A percentile compares a stretch with the other conserved stretches of the same genome.
phyloP scores from a whole-genome alignment of 1,140 invertebrate species.

The Zaprionus capensis region DNA sequence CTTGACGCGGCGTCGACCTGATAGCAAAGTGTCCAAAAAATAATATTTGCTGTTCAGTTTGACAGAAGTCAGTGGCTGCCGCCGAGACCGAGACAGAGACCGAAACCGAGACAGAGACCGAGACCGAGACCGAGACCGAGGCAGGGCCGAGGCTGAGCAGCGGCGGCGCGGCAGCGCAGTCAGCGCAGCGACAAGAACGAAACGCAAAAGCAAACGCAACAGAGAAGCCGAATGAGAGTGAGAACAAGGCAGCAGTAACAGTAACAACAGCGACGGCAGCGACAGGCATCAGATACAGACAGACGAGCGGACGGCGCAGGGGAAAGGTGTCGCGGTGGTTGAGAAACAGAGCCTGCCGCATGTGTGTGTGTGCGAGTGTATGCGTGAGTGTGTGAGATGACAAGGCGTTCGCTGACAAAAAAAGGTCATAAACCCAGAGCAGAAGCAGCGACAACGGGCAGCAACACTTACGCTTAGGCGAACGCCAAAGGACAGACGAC shows the following conservation, averaged over 20 bases:
- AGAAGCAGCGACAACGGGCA: conserved; percentile 35
- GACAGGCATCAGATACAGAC: conserved; percentile 65
- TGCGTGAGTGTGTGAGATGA: conserved; percentile 22
- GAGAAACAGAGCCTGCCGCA: conserved; percentile 28
- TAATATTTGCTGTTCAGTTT: conserved; percentile 83
- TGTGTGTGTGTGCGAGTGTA: not conserved
- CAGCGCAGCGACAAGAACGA: conserved; percentile 53
- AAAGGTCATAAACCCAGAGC: conserved; percentile 71
- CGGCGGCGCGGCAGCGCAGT: conserved; percentile 20
- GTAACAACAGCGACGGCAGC: conserved; percentile 11
- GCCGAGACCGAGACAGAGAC: conserved; percentile 36
- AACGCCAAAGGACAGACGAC: conserved; percentile 31
- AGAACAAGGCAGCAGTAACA: conserved; percentile 35
- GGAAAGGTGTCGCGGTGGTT: conserved; percentile 69
- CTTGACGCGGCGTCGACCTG: conserved; percentile 75
- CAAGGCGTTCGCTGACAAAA: conserved; percentile 61
- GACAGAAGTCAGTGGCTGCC: conserved; percentile 70
- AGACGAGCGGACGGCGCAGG: conserved; percentile 36
- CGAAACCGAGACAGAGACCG: conserved; percentile 20
- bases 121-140: conserved; percentile 33
- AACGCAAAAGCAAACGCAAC: conserved; percentile 41
- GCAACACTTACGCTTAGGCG: conserved; percentile 40
- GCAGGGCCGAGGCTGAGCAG: conserved; percentile 34
- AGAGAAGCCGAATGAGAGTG: conserved; percentile 47
- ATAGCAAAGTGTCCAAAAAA: conserved; percentile 83